Evolutionary conservation across 2,113 vertebrate genomes (phyloP).

Genomic region (Archocentrus centrarchus): DNA sequence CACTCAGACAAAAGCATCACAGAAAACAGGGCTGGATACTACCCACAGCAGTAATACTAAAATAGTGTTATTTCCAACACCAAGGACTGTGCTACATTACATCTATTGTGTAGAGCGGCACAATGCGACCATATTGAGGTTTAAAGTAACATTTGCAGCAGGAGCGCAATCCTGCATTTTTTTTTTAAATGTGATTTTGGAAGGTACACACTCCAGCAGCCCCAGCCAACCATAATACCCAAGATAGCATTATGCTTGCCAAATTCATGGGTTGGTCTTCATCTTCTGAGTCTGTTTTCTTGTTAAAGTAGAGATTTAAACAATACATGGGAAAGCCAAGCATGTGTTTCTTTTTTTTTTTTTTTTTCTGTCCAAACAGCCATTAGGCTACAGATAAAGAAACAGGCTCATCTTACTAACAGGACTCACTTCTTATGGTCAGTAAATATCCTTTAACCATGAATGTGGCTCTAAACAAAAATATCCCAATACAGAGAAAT

Average conservation of each 20-base stretch:
- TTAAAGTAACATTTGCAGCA: not conserved
- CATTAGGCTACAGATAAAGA: not conserved
- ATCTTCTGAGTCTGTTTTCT: conserved; percentile 12
- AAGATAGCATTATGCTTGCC: conserved; percentile 1
- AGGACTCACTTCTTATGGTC: not conserved
- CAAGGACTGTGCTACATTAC: not conserved
- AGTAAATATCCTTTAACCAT: not conserved
- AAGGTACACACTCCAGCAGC: not conserved
- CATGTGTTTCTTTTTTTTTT: conserved; percentile 4
- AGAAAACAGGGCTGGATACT: not conserved
- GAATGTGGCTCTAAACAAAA: not conserved
- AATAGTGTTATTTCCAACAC: not conserved
- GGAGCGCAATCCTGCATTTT: not conserved
- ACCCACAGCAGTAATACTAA: not conserved
- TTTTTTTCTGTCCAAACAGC: not conserved
- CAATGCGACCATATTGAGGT: not conserved
- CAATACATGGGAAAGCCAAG: not conserved
- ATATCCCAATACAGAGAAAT: not conserved
- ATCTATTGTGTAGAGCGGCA: not conserved
- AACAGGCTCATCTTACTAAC: not conserved
- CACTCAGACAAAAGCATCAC: conserved; percentile 10
- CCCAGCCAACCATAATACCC: not conserved
- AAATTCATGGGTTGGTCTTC: conserved; percentile 1
- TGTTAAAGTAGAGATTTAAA: conserved; percentile 6
- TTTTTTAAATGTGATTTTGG: not conserved